Percentiles rank a stretch among this genome's conserved stretches.
Conservation (phyloP, 2,888 invertebrate species). For the Cheilosia vernalis region DNA sequence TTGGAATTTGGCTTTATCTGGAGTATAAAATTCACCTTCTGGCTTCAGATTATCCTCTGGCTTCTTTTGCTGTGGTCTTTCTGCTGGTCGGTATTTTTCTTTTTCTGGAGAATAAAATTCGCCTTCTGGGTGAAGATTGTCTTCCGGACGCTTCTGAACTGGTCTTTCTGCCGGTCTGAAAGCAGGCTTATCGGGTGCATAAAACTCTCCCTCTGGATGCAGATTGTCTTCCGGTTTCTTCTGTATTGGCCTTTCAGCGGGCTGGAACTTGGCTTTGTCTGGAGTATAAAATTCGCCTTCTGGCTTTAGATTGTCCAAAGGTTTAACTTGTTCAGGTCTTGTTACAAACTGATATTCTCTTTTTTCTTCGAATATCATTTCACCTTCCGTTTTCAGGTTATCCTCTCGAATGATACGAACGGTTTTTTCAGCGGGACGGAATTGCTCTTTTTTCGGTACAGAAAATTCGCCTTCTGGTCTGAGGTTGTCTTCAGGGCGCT, state of each 20-base stretch:
- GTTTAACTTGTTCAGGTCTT: constrained; percentile 81
- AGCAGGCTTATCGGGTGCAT: constrained; percentile 79
- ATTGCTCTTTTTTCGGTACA: constrained; percentile 82
- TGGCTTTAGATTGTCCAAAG: constrained; percentile 85
- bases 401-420: constrained; percentile 83
- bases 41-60: too few relatives aligned
- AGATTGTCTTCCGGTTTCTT: constrained; percentile 83
- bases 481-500: constrained; percentile 85
- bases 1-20: too few relatives aligned
- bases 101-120: too few relatives aligned
- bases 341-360: constrained; percentile 84
- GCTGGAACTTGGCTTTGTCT: constrained; percentile 79
- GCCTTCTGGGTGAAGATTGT: too few relatives aligned
- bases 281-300: constrained; percentile 85
- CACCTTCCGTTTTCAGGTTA: constrained; percentile 86
- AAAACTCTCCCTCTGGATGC: constrained; percentile 85
- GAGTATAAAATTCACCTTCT: too few relatives aligned
- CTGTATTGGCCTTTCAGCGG: constrained; percentile 80
- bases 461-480: constrained; percentile 85
- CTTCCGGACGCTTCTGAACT: too few relatives aligned
- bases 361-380: constrained; percentile 84
- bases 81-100: too few relatives aligned
- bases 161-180: constrained; percentile 82
- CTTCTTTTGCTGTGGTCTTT: too few relatives aligned
- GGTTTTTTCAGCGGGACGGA: constrained; percentile 84